Percentiles rank a stretch among this genome's conserved stretches.
Conservation (phyloP, 2,888 invertebrate genomes). For the Lepidocyrtoides sp. region DNA sequence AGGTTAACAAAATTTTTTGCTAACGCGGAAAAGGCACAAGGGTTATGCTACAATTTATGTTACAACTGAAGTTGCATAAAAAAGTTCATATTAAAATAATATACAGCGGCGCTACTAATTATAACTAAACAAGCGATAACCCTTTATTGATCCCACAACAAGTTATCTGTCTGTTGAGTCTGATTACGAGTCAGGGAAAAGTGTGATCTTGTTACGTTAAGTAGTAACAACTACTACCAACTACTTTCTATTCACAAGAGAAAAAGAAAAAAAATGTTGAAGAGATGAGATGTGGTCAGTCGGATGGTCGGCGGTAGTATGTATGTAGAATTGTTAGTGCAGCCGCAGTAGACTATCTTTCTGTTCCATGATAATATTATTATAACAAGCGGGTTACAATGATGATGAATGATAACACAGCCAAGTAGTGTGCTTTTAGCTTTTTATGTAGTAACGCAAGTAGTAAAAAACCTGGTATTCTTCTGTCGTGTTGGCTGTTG, state of each 20-base stretch:
- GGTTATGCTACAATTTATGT: neutral
- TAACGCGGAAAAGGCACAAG: slow-evolving; percentile 10
- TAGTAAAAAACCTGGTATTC: too few species aligned
- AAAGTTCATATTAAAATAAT: too few species aligned
- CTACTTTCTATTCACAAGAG: neutral
- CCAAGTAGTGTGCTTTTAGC: too few species aligned
- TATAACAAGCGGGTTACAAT: too few species aligned
- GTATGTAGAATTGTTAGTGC: neutral
- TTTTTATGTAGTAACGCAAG: too few species aligned
- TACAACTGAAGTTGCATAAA: too few species aligned
- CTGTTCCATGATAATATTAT: neutral
- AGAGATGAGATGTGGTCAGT: neutral
- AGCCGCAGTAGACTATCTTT: neutral
- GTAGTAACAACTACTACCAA: too few species aligned
- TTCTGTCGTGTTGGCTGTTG: too few species aligned
- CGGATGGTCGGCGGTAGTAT: slow-evolving; percentile 9
- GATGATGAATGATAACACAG: too few species aligned
- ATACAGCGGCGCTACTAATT: neutral
- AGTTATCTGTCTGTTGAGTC: neutral
- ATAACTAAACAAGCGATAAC: neutral
- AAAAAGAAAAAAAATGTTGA: neutral
- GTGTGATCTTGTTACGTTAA: neutral
- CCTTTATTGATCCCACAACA: neutral
- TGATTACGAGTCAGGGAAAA: slow-evolving; percentile 4
- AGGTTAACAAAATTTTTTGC: neutral